Percentiles rank a stretch among this genome's conserved stretches.
Evolutionary conservation across 2,888 invertebrate genomes (phyloP).

Genomic region (Limnephilus lunatus): DNA sequence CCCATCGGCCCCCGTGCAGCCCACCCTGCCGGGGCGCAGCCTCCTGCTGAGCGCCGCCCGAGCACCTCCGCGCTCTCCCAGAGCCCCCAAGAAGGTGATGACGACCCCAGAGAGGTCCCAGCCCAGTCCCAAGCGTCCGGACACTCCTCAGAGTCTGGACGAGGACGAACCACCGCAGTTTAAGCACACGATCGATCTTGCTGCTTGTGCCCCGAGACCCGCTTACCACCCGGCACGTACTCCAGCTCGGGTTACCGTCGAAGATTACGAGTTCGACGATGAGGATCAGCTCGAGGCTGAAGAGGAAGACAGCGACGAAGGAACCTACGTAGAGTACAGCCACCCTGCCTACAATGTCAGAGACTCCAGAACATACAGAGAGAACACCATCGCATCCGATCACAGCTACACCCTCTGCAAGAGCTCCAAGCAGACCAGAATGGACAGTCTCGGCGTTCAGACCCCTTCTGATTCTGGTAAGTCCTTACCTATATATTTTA

Average conservation of each 20-base stretch:
- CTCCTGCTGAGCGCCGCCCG: constrained; percentile 65
- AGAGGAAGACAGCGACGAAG: constrained; percentile 67
- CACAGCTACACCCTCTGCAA: constrained; percentile 85
- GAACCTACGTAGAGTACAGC: constrained; percentile 63
- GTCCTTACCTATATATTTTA: no score
- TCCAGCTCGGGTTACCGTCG: constrained; percentile 69
- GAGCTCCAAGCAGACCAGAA: constrained; percentile 73
- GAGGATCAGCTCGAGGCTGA: constrained; percentile 65
- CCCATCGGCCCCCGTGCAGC: constrained; percentile 68
- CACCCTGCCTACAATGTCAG: constrained; percentile 51
- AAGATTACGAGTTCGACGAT: constrained; percentile 67
- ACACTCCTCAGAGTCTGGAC: constrained; percentile 74
- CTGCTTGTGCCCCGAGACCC: constrained; percentile 68
- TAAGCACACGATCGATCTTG: constrained; percentile 75
- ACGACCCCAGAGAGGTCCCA: constrained; percentile 64
- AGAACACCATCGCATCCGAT: constrained; percentile 76
- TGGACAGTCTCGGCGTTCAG: constrained; percentile 86
- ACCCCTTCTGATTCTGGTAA: constrained; percentile 95
- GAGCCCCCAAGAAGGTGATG: constrained; percentile 66
- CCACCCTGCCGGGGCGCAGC: constrained; percentile 71
- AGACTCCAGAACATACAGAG: constrained; percentile 62
- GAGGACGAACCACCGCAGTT: constrained; percentile 72
- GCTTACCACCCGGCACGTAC: constrained; percentile 68
- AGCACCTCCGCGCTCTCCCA: constrained; percentile 70
- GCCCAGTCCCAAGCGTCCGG: constrained; percentile 69